These are phyloP conservation scores for Epirrita christyi DNA, from an alignment of 2,888 invertebrate species.

Conservation along the genomic window DNA sequence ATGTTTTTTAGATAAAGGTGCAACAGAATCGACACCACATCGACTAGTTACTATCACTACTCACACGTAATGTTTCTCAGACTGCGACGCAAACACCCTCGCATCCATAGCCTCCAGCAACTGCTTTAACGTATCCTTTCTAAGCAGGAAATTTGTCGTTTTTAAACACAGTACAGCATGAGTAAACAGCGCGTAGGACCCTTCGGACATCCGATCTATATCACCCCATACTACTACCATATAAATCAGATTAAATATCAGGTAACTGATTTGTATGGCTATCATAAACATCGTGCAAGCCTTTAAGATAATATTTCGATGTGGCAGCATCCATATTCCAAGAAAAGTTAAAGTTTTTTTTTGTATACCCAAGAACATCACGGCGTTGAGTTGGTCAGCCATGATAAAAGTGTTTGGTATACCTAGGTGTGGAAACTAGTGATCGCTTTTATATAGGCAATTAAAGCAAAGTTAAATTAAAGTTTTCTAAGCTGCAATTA, in stretches of 20 bases:
- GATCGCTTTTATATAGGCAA: neutral
- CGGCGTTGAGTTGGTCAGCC: neutral
- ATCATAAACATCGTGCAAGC: neutral
- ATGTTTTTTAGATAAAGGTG: no score
- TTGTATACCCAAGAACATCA: neutral
- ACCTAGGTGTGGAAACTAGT: neutral
- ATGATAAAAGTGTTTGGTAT: neutral
- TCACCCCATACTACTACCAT: slow-evolving; percentile 9
- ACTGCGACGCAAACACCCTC: slow-evolving; percentile 1
- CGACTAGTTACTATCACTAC: neutral
- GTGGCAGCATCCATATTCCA: slow-evolving; percentile 6
- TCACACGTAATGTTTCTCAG: slow-evolving; percentile 5
- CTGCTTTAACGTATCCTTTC: neutral
- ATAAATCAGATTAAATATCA: slow-evolving; percentile 8
- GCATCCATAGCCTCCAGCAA: slow-evolving; percentile 6
- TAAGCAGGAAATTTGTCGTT: neutral
- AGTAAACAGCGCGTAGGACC: slow-evolving; percentile 5
- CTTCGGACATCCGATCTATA: slow-evolving; percentile 10
- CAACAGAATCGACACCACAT: no score
- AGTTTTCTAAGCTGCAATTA: slow-evolving; percentile 3
- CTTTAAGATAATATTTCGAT: neutral
- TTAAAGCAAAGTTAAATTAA: neutral
- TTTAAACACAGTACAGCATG: slow-evolving; percentile 3
- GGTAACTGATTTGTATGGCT: neutral
- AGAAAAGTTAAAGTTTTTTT: neutral